phyloP scores from a whole-genome alignment of 2,113 vertebrate genomes.

The Promerops cafer region DNA sequence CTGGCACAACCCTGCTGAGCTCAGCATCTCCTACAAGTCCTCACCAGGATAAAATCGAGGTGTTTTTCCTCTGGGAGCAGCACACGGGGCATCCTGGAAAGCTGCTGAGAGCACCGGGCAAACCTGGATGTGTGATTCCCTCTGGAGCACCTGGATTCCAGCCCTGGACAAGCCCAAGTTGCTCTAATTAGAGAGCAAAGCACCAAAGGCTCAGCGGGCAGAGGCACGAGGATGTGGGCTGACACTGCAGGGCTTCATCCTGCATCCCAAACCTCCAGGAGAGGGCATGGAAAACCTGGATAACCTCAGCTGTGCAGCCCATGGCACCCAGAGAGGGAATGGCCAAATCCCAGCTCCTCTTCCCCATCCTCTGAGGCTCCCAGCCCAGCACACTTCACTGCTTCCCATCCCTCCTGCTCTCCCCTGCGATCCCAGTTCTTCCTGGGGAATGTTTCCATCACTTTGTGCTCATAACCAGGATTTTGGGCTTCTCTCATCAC shows the following conservation, averaged over 20 bases:
- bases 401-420: neutral
- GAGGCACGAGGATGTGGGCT: accelerated
- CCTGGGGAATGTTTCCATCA: neutral
- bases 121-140: accelerated
- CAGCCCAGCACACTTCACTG: neutral
- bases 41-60: accelerated
- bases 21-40: neutral
- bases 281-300: neutral
- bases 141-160: neutral
- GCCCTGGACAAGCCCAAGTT: neutral
- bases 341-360: neutral
- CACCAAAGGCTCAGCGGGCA: neutral
- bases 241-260: neutral
- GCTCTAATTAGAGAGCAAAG: neutral
- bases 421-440: neutral
- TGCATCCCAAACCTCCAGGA: neutral
- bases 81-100: accelerated
- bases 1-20: neutral
- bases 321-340: accelerated
- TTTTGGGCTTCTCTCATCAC: neutral
- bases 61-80: neutral
- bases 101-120: accelerated
- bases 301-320: neutral
- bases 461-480: neutral
- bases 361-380: neutral